Conservation (phyloP, 2,888 invertebrate genomes). For the Creontiades dilutus region DNA sequence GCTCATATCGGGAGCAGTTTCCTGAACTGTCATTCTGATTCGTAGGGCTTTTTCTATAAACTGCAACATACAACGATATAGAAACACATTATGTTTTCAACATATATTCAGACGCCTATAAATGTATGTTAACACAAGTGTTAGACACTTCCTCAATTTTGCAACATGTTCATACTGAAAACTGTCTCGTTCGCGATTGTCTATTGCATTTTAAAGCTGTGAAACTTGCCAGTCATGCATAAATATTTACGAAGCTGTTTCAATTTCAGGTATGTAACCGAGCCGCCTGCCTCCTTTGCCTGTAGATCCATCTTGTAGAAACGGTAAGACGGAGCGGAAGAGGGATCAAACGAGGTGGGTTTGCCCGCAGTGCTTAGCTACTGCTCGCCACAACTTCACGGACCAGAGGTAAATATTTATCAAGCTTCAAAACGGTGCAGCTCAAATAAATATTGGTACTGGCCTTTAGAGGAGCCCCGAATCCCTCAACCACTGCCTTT, state of each 20-base stretch:
- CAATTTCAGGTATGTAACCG: conserved; percentile 56
- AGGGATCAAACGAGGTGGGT: conserved; percentile 52
- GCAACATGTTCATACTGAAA: no score
- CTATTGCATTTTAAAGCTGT: background rate
- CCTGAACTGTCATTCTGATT: no score
- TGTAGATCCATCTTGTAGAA: conserved; percentile 25
- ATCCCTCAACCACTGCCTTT: conserved; percentile 10
- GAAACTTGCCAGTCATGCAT: background rate
- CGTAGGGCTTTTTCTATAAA: no score
- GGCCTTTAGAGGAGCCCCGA: background rate
- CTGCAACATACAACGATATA: no score
- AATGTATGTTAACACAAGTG: no score
- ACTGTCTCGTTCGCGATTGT: no score
- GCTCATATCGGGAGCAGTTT: no score
- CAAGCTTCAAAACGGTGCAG: conserved; percentile 63
- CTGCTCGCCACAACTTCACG: conserved; percentile 57
- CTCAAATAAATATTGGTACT: conserved; percentile 66
- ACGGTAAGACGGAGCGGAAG: conserved; percentile 30
- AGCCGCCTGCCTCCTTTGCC: conserved; percentile 18
- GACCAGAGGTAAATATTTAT: conserved; percentile 69
- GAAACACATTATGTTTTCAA: no score
- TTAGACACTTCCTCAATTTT: no score
- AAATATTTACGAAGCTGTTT: conserved; percentile 27
- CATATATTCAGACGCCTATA: no score
- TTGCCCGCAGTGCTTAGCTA: conserved; percentile 28